Evolutionary conservation across 2,888 invertebrate genomes (phyloP).

Genomic region (Drosophila vallismaia): DNA sequence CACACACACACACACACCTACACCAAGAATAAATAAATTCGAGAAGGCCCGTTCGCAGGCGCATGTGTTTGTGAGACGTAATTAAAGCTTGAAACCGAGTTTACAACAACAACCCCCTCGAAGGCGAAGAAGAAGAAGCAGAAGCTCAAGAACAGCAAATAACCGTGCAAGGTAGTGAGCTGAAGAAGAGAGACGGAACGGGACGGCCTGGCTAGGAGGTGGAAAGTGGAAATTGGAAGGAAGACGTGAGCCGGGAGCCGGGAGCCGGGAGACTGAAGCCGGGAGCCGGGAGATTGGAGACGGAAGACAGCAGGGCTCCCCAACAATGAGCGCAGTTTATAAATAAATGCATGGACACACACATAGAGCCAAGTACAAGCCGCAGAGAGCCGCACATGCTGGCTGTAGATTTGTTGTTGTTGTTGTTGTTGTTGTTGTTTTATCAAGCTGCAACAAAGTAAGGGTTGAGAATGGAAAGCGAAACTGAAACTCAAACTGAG

Average conservation of each 20-base stretch:
- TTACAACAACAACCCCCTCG: conserved; percentile 69
- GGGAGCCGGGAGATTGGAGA: conserved; percentile 4
- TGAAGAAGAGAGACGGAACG: conserved; percentile 28
- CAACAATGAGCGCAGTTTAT: conserved; percentile 67
- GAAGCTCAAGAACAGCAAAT: conserved; percentile 34
- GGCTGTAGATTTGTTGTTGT: conserved; percentile 10
- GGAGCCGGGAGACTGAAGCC: conserved; percentile 7
- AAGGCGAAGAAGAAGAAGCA: conserved; percentile 39
- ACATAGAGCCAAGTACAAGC: conserved; percentile 3
- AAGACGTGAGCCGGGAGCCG: not conserved
- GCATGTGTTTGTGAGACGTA: conserved; percentile 62
- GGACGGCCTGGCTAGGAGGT: conserved; percentile 3
- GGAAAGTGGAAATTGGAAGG: not conserved
- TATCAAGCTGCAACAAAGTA: conserved; percentile 54
- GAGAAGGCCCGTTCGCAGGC: not conserved
- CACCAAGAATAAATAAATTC: conserved; percentile 28
- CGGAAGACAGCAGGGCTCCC: conserved; percentile 29
- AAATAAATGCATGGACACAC: conserved; percentile 55
- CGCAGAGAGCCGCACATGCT: conserved; percentile 11
- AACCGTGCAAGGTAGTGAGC: conserved; percentile 60
- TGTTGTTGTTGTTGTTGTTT: conserved; percentile 19
- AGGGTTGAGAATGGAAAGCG: conserved; percentile 44
- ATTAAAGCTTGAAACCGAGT: conserved; percentile 78
- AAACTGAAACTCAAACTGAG: conserved; percentile 1
- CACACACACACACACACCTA: conserved; percentile 5